phyloP scores from a whole-genome alignment of 2,888 invertebrate genomes.

The Drosophila greeni region DNA sequence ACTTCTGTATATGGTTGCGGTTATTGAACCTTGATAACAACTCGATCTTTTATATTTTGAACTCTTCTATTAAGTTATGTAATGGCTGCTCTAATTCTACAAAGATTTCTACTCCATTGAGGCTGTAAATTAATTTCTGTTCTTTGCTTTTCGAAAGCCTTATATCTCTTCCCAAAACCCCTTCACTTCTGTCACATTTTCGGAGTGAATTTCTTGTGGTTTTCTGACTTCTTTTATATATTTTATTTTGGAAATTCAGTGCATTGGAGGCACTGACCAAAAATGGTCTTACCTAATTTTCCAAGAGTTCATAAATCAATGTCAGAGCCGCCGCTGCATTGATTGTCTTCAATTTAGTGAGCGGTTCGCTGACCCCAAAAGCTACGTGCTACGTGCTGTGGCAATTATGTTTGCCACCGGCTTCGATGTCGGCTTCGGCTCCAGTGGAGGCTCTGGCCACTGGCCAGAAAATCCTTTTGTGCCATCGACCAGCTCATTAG shows the following conservation, averaged over 20 bases:
- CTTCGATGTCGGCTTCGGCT: not conserved
- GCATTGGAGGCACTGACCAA: slow-evolving; percentile 58
- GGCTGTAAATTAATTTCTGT: not conserved
- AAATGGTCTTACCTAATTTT: slow-evolving; percentile 77
- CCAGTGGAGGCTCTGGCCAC: slow-evolving; percentile 13
- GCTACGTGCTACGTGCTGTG: slow-evolving; percentile 71
- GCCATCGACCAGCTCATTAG: slow-evolving; percentile 68
- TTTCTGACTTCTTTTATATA: slow-evolving; percentile 8
- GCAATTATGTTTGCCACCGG: slow-evolving; percentile 64
- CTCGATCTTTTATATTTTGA: slow-evolving; percentile 39
- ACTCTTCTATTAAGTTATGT: not conserved
- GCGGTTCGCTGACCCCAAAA: slow-evolving; percentile 33
- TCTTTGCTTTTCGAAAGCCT: slow-evolving; percentile 7
- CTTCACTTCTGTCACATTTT: slow-evolving; percentile 44
- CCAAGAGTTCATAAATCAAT: slow-evolving; percentile 77
- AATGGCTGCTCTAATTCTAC: not conserved
- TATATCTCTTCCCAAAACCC: slow-evolving; percentile 4
- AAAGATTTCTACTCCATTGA: not conserved
- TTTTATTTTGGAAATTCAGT: slow-evolving; percentile 34
- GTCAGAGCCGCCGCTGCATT: slow-evolving; percentile 69
- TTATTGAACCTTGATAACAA: slow-evolving; percentile 60
- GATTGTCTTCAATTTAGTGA: slow-evolving; percentile 74
- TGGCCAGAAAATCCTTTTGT: slow-evolving; percentile 27
- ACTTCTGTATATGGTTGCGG: slow-evolving; percentile 49
- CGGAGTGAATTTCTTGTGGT: slow-evolving; percentile 22